These are phyloP conservation scores for Saxicola maurus DNA, from an alignment of 2,797 vertebrate species.

Conservation along the genomic window DNA sequence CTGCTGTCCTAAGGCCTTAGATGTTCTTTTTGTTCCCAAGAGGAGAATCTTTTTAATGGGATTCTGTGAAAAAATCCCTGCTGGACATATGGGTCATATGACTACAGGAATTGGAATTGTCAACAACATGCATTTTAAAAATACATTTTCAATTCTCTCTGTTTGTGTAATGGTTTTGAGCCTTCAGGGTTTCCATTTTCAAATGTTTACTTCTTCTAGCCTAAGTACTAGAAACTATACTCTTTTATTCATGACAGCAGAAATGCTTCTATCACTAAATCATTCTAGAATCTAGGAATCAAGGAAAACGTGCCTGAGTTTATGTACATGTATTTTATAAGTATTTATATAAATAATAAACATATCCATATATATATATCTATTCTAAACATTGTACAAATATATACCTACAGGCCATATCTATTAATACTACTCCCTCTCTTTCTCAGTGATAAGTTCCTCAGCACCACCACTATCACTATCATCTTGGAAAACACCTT, in stretches of 20 bases:
- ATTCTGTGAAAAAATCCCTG: neutral
- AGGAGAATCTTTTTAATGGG: neutral
- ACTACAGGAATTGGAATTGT: neutral
- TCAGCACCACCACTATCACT: neutral
- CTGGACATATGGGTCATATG: neutral
- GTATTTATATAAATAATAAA: neutral
- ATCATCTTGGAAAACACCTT: neutral
- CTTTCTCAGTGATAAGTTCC: neutral
- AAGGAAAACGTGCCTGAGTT: neutral
- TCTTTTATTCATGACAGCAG: neutral
- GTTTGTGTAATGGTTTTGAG: neutral
- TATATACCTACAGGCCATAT: neutral
- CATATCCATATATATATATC: neutral
- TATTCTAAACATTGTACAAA: neutral
- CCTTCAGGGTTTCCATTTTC: neutral
- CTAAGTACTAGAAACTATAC: neutral
- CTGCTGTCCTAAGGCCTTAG: neutral
- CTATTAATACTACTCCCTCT: neutral
- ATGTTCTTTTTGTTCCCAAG: neutral
- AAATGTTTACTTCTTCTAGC: neutral
- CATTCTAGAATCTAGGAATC: neutral
- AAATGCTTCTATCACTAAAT: neutral
- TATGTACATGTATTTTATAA: neutral
- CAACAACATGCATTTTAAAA: constrained; percentile 14
- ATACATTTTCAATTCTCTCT: neutral